phyloP scores from a whole-genome alignment of 1,140 invertebrate species.

The Brachionus sp. region DNA sequence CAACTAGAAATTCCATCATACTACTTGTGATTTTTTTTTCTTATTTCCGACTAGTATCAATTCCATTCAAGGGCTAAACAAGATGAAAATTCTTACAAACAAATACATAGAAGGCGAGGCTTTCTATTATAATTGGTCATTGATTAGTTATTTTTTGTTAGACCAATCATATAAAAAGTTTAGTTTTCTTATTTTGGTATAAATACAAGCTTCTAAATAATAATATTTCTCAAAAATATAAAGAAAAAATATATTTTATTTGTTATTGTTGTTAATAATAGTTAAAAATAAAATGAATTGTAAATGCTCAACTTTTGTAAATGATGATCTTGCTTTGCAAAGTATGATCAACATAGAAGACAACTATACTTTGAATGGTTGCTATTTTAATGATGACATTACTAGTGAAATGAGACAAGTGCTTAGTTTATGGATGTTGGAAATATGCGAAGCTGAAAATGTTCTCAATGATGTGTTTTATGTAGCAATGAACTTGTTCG shows the following conservation, averaged over 20 bases:
- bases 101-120: not conserved
- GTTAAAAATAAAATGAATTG: not conserved
- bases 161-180: not conserved
- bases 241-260: not conserved
- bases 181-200: not conserved
- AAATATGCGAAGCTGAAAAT: slow-evolving; percentile 80
- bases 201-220: not conserved
- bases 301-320: not conserved
- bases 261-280: not conserved
- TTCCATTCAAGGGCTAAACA: not conserved
- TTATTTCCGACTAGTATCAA: not conserved
- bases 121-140: not conserved
- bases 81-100: not conserved
- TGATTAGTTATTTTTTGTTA: not conserved
- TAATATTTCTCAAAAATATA: not conserved
- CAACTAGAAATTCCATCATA: not conserved
- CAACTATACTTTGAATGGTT: not conserved
- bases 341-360: slow-evolving; percentile 21
- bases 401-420: not conserved
- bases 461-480: slow-evolving; percentile 86
- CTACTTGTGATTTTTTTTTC: not conserved
- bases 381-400: not conserved
- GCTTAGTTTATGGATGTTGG: not conserved
- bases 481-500: slow-evolving; percentile 82
- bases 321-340: not conserved